Base-by-base conservation (phyloP, 2,888 invertebrate genomes). In the Linyphia triangularis region DNA sequence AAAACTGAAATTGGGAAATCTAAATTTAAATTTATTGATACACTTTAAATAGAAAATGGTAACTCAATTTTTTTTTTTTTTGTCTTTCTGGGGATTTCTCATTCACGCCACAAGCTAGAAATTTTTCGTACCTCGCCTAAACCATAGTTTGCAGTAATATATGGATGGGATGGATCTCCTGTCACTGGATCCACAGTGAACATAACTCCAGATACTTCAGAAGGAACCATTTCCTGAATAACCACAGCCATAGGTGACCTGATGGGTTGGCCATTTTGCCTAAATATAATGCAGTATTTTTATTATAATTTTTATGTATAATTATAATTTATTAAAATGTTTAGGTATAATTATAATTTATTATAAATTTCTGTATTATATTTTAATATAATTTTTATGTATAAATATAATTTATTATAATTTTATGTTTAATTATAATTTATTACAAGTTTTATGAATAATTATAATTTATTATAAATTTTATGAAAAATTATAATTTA, bases 71-170 rank as follows among this genome's bases (percentile, higher is more conserved):
- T 2, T 61, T 22, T 10, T n/a, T 22, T 61, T 61, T n/a, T n/a
- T n/a, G n/a, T n/a, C n/a, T n/a, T n/a, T n/a, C n/a, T n/a, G n/a
- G n/a, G n/a, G n/a, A n/a, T n/a, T n/a, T n/a, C n/a, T n/a, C n/a
- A n/a, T n/a, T n/a, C n/a, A n/a, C n/a, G n/a, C n/a, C n/a, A n/a
- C n/a, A n/a, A n/a, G n/a, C n/a, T n/a, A n/a, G n/a, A n/a, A n/a
- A n/a, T n/a, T n/a, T n/a, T n/a, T n/a, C 26, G 33, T 88, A 81
- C 88, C 77, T 91, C 95, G 88, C 97, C 97, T 1, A 97, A 93
- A 0, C 97, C 97, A 92, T 95, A 96, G 93, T 96, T 96, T 3
- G 96, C 95, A 16, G 96, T 96, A 90, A 97, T 94, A 13, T 95
- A 93, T 89, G 97, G 94, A 67, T 94, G 92, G 4, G 94, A 93